Evolutionary conservation across 2,113 vertebrate species (phyloP), one percentile per base, ranked within the genome.

Genomic region (Heterochromis multidens): DNA sequence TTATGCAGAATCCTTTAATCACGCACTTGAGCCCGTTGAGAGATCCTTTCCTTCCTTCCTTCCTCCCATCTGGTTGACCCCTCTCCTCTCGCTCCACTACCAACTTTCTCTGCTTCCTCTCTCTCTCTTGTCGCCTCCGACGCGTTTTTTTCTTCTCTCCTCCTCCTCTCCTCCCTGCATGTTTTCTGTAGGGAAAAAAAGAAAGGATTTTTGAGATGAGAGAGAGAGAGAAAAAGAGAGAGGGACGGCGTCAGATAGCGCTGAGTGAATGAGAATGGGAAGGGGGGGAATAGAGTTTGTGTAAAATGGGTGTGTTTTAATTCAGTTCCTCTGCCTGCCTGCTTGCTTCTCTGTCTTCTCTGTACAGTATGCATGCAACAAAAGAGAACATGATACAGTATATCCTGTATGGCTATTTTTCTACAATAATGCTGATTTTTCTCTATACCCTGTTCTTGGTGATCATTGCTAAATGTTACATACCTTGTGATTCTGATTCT

Each of bases 101-200:
- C 85, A 93, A 95, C 94, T 94, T 93, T 95, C 91, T 86, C 89
- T 25, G 82, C 90, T 92, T 87, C 81, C 92, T 88, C 85, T 70
- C 87, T 84, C 82, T 87, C 23, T 40, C 65, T 70, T 70, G 77
- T 88, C 80, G 84, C 87, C 81, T 88, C 79, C 82, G 80, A 87
- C 83, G 88, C 81, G 83, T 78, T 83, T 81, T 84, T 87, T 79
- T 83, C 79, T 80, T 83, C 85, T 82, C 91, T 89, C 89, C 91
- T 92, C 85, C 91, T 92, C 85, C 87, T 87, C 91, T 90, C 88
- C 85, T 92, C 87, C 83, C 90, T 60, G 78, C 93, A 91, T 93
- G 90, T 90, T 92, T 92, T 94, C 77, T 79, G 88, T 17, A 65
- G 58, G 43, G 29, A 2, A 58, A 77, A 80, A 78, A 57, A 60